Evolutionary conservation across 2,888 invertebrate species (phyloP).

Genomic region (Candidula unifasciata): DNA sequence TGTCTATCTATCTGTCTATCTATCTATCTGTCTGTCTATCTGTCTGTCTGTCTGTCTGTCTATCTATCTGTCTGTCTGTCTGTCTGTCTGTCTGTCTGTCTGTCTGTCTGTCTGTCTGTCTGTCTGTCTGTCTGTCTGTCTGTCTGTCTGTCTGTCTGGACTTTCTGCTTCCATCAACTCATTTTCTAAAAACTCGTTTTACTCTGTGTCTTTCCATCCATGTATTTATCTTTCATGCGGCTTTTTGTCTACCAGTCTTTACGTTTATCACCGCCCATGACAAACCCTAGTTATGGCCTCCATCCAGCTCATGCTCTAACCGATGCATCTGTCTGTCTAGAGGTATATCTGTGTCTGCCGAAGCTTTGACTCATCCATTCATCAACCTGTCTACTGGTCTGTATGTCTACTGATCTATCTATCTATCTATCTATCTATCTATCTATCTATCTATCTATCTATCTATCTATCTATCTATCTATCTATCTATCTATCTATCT

Average conservation of each 20-base stretch:
- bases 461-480: no score
- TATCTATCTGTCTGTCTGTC: background rate
- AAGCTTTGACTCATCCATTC: no score
- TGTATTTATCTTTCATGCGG: background rate
- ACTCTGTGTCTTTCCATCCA: no score
- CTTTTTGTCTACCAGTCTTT: background rate
- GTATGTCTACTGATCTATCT: no score
- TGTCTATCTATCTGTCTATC: background rate
- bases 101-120: background rate
- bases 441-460: no score
- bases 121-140: background rate
- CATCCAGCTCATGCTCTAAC: background rate
- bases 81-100: background rate
- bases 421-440: no score
- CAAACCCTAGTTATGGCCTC: background rate
- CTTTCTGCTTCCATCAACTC: background rate
- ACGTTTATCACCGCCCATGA: background rate
- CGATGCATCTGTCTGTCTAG: no score
- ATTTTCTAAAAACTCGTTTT: no score
- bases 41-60: background rate
- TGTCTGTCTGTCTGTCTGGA: background rate
- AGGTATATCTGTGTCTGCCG: no score
- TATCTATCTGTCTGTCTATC: background rate
- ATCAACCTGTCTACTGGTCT: no score
- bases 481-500: no score